Conservation (phyloP, 1,140 invertebrate genomes). For the Zaprionus kolodkinae region DNA sequence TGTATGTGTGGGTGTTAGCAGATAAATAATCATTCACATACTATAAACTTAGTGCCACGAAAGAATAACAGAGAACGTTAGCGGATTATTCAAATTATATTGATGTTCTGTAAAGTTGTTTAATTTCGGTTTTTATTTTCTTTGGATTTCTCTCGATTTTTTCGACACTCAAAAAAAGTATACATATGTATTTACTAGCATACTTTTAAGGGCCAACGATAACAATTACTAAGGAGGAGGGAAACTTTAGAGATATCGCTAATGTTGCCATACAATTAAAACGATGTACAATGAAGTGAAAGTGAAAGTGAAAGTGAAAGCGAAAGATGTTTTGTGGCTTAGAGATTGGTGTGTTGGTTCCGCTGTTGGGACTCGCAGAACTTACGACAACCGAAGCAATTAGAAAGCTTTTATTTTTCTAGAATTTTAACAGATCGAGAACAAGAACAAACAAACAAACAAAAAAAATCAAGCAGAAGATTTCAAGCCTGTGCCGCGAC, state of each 20-base stretch:
- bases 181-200: constrained; percentile 49
- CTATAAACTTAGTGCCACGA: constrained; percentile 59
- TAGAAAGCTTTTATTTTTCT: constrained; percentile 81
- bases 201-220: constrained; percentile 33
- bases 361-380: constrained; percentile 31
- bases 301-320: constrained; percentile 16
- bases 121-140: constrained; percentile 38
- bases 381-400: constrained; percentile 74
- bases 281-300: constrained; percentile 37
- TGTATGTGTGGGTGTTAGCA: constrained; percentile 18
- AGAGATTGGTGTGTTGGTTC: constrained; percentile 23
- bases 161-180: constrained; percentile 30
- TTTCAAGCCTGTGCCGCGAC: constrained; percentile 3
- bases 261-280: constrained; percentile 41
- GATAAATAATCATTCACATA: constrained; percentile 20
- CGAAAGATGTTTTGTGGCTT: constrained; percentile 48
- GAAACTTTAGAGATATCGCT: constrained; percentile 24
- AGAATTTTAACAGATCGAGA: constrained; percentile 66
- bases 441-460: constrained; percentile 37
- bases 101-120: constrained; percentile 58
- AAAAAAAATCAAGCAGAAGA: constrained; percentile 27
- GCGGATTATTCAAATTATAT: constrained; percentile 47
- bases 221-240: constrained; percentile 19
- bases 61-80: constrained; percentile 29
- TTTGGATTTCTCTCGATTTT: neutral